A percentile compares a stretch with the other conserved stretches of the same genome.
phyloP scores from a whole-genome alignment of 1,140 invertebrate genomes.

The Bombus cullumanus region DNA sequence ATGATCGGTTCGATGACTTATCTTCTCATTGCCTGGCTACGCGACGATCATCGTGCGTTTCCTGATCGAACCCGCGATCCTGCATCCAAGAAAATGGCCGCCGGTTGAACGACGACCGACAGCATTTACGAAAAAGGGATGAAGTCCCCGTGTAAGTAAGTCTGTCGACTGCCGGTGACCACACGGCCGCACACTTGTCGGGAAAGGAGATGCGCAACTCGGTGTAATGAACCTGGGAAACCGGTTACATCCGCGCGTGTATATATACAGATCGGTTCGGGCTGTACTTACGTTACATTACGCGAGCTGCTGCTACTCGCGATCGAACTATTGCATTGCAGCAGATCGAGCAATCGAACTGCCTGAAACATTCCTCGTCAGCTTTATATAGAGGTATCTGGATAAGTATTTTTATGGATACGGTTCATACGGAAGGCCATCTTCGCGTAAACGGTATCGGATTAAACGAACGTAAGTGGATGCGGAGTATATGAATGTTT shows the following conservation, averaged over 20 bases:
- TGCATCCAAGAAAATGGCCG: conserved; percentile 33
- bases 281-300: conserved; percentile 73
- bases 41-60: conserved; percentile 45
- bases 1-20: conserved; percentile 63
- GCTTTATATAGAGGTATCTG: background rate
- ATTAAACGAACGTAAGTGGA: background rate
- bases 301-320: conserved; percentile 58
- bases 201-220: conserved; percentile 80
- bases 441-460: background rate
- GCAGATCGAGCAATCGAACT: conserved; percentile 1
- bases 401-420: background rate
- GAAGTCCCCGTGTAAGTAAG: conserved; percentile 70
- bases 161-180: conserved; percentile 67
- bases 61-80: conserved; percentile 48
- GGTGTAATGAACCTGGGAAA: conserved; percentile 83
- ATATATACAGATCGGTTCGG: conserved; percentile 76
- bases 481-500: background rate
- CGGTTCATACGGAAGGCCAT: too few relatives aligned
- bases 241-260: conserved; percentile 78
- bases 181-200: conserved; percentile 75
- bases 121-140: conserved; percentile 70
- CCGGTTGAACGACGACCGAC: background rate
- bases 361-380: background rate
- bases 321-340: conserved; percentile 54
- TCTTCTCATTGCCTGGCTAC: conserved; percentile 34